These are phyloP conservation scores for Athripsodes cinereus DNA, from an alignment of 2,888 invertebrate genomes.

Conservation along the genomic window DNA sequence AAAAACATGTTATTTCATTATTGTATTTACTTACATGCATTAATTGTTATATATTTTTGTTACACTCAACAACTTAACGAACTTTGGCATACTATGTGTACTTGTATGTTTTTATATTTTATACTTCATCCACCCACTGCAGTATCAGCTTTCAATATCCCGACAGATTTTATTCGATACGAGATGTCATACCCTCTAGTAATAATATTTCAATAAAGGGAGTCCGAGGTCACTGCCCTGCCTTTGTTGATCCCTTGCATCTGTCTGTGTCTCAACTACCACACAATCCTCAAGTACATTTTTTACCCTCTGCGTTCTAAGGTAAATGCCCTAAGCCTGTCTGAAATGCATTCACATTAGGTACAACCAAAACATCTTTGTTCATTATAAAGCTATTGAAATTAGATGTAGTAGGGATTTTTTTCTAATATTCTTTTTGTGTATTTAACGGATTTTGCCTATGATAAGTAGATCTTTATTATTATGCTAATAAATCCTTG, in stretches of 20 bases:
- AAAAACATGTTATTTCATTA: too few species aligned
- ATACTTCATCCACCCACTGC: neutral
- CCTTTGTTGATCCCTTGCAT: conserved; percentile 8
- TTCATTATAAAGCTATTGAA: neutral
- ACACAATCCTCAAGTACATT: conserved; percentile 1
- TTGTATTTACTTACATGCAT: neutral
- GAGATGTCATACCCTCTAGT: conserved; percentile 26
- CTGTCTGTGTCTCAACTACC: conserved; percentile 12
- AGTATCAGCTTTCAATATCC: neutral
- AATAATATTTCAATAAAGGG: neutral
- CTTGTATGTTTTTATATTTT: neutral
- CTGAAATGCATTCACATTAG: conserved; percentile 7
- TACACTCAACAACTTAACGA: too few species aligned
- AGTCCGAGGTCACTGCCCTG: conserved; percentile 23
- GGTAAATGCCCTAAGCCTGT: conserved; percentile 1
- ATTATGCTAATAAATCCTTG: too few species aligned
- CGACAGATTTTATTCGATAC: neutral
- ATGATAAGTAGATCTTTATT: too few species aligned
- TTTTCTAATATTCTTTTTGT: too few species aligned
- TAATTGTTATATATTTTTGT: too few species aligned
- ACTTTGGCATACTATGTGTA: too few species aligned
- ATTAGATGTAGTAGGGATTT: neutral
- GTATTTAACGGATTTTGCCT: too few species aligned
- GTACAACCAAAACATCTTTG: conserved; percentile 11
- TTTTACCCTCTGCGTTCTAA: conserved; percentile 1